A percentile compares a stretch with the other conserved stretches of the same genome.
These are phyloP conservation scores for Drosophila fungiperda DNA, from an alignment of 2,888 invertebrate genomes.

Conservation along the genomic window DNA sequence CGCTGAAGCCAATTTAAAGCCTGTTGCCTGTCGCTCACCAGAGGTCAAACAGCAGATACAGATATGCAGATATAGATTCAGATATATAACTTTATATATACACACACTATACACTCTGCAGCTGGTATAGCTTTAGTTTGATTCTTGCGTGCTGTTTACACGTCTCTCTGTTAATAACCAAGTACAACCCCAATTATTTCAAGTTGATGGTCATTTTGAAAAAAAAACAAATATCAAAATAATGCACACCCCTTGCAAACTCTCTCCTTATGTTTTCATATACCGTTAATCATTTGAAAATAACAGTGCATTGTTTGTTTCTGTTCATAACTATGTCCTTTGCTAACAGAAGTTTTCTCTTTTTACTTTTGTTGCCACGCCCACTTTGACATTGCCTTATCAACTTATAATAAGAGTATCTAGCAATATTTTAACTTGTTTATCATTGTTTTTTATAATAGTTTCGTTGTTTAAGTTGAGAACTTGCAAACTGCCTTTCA, in stretches of 20 bases:
- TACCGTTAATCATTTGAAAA: not conserved
- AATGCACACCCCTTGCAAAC: not conserved
- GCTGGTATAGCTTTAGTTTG: not conserved
- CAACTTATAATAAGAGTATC: not conserved
- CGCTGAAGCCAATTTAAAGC: conserved; percentile 53
- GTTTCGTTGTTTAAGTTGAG: conserved; percentile 28
- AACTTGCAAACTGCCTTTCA: conserved; percentile 50
- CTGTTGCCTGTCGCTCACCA: conserved; percentile 32
- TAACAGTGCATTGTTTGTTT: not conserved
- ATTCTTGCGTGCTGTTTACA: conserved; percentile 36
- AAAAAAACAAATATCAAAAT: not conserved
- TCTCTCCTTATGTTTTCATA: not conserved
- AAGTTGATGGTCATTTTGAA: conserved; percentile 25
- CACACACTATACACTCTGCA: not conserved
- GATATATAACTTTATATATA: not conserved
- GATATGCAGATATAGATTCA: conserved; percentile 31
- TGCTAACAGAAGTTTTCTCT: not conserved
- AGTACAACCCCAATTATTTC: conserved; percentile 13
- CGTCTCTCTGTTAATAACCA: conserved; percentile 14
- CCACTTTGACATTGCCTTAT: not conserved
- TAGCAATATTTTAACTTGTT: not conserved
- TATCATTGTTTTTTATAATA: conserved; percentile 8
- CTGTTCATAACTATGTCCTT: not conserved
- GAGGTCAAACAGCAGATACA: conserved; percentile 54
- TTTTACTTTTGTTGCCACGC: not conserved